phyloP scores from a whole-genome alignment of 2,113 vertebrate genomes.

The Burhinus bistriatus region DNA sequence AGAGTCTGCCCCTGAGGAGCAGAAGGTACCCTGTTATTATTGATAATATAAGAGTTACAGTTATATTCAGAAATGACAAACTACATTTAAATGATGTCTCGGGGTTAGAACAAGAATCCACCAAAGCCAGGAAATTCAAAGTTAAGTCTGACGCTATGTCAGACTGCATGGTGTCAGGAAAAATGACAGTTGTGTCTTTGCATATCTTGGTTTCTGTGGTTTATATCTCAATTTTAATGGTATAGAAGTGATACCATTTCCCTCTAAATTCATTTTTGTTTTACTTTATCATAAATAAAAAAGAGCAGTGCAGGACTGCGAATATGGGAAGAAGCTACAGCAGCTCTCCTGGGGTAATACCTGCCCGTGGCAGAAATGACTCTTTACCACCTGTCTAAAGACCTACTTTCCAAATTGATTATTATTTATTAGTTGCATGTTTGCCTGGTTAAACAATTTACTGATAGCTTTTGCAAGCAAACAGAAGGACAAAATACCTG shows the following conservation, averaged over 20 bases:
- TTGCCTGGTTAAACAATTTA: not conserved
- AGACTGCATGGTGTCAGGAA: slow-evolving; percentile 49
- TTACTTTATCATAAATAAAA: slow-evolving; percentile 35
- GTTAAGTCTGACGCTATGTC: slow-evolving; percentile 58
- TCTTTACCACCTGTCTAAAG: not conserved
- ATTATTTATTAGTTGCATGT: not conserved
- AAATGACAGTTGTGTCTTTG: slow-evolving; percentile 57
- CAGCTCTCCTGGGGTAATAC: not conserved
- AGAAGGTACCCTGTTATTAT: slow-evolving; percentile 71
- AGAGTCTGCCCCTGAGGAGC: slow-evolving; percentile 70
- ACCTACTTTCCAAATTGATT: not conserved
- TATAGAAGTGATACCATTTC: not conserved
- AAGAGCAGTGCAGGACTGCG: not conserved
- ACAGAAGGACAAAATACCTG: not conserved
- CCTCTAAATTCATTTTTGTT: slow-evolving; percentile 23
- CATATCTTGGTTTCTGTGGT: slow-evolving; percentile 47
- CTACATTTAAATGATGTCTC: slow-evolving; percentile 64
- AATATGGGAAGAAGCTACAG: not conserved
- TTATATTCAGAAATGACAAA: slow-evolving; percentile 66
- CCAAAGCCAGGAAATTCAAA: slow-evolving; percentile 62
- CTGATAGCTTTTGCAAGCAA: not conserved
- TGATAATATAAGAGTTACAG: slow-evolving; percentile 74
- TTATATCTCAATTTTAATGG: slow-evolving; percentile 61
- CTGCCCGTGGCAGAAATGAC: not conserved
- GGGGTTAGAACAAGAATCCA: slow-evolving; percentile 57